Percentiles rank a stretch among this genome's conserved stretches.
Conservation (phyloP, 2,797 vertebrate genomes). For the Coregonus suidteri region DNA sequence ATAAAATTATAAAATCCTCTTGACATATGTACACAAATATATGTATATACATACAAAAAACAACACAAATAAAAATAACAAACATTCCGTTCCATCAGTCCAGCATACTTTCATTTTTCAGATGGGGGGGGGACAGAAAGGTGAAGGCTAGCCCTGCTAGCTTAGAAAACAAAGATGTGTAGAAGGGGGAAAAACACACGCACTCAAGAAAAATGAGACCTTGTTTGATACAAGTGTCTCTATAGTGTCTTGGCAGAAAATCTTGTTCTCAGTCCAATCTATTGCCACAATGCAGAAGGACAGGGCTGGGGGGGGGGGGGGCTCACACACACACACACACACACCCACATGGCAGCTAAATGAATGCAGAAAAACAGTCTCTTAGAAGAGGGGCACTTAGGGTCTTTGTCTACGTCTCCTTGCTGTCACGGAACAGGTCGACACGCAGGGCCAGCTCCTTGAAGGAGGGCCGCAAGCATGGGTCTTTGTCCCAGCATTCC, state of each 20-base stretch:
- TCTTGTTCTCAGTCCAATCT: conserved; percentile 38
- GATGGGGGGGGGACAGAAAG: conserved; percentile 21
- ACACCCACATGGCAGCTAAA: conserved; percentile 25
- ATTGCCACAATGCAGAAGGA: conserved; percentile 27
- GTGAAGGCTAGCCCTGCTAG: conserved; percentile 76
- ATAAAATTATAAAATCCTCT: conserved; percentile 79
- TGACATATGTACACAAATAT: conserved; percentile 66
- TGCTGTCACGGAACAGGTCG: conserved; percentile 76
- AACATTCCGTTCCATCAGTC: conserved; percentile 39
- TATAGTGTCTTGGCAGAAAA: conserved; percentile 58
- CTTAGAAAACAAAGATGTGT: conserved; percentile 26
- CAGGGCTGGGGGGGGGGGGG: conserved; percentile 20
- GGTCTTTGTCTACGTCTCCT: conserved; percentile 62
- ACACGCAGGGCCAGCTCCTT: conserved; percentile 74
- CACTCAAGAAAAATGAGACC: conserved; percentile 25
- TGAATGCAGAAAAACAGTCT: conserved; percentile 35
- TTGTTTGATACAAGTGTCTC: conserved; percentile 51
- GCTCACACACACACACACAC: conserved; percentile 40
- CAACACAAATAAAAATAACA: conserved; percentile 51
- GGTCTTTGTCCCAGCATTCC: conserved; percentile 78
- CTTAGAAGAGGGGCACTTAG: conserved; percentile 53
- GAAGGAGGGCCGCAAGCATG: conserved; percentile 69
- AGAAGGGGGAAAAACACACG: conserved; percentile 22
- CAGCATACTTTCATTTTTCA: conserved; percentile 45
- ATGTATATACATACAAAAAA: conserved; percentile 64